These are phyloP conservation scores for Machimus atricapillus DNA, from an alignment of 2,888 invertebrate genomes.

Conservation along the genomic window DNA sequence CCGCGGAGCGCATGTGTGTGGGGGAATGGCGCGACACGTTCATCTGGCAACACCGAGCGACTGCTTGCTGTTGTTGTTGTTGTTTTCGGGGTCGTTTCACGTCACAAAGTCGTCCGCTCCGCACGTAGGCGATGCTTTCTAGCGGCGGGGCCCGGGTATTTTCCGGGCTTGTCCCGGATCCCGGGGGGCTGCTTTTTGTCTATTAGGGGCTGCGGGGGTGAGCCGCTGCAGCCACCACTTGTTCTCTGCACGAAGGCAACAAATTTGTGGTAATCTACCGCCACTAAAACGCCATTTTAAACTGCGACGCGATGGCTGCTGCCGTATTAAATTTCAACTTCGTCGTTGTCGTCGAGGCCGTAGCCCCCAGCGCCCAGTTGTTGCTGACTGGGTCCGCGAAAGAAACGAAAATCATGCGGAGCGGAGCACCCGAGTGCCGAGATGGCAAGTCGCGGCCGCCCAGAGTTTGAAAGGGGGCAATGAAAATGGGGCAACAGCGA, in stretches of 20 bases:
- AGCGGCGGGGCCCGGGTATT: not conserved
- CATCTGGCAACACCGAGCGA: not conserved
- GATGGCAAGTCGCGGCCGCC: not conserved
- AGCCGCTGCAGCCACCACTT: not conserved
- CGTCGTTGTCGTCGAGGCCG: not conserved
- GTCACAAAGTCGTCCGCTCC: not conserved
- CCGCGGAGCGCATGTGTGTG: not conserved
- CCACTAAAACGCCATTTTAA: constrained; percentile 20
- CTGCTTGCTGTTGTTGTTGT: constrained; percentile 11
- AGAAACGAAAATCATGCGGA: constrained; percentile 1
- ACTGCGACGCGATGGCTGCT: not conserved
- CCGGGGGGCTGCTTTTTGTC: not conserved
- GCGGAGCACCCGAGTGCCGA: not conserved
- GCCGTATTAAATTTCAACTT: constrained; percentile 11
- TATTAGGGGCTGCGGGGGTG: not conserved
- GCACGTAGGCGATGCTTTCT: not conserved
- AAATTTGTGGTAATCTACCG: not conserved
- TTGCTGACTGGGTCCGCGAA: constrained; percentile 10
- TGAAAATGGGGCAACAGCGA: not conserved
- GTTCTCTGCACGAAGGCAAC: not conserved
- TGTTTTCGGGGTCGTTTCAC: constrained; percentile 30
- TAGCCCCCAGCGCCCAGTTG: constrained; percentile 5
- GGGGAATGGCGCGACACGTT: not conserved
- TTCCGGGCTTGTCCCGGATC: not conserved
- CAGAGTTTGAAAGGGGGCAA: not conserved